Percentiles rank a stretch among this genome's conserved stretches.
These are phyloP conservation scores for Drosophila sordidula DNA, from an alignment of 2,888 invertebrate genomes.

Conservation along the genomic window DNA sequence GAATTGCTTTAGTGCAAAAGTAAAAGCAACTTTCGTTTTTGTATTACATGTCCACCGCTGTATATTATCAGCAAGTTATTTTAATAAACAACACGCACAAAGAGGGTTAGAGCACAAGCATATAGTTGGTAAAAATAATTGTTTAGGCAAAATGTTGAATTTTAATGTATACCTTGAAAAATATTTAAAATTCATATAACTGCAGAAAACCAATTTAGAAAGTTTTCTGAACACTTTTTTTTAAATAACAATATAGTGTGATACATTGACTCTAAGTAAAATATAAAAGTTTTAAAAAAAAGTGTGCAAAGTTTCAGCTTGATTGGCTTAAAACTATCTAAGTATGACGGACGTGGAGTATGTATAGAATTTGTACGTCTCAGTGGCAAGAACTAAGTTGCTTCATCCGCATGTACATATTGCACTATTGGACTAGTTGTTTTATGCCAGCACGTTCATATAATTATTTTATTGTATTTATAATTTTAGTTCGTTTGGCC, in stretches of 20 bases:
- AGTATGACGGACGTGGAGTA: constrained; percentile 13
- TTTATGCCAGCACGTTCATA: constrained; percentile 5
- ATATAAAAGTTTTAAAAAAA: background rate
- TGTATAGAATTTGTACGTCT: constrained; percentile 1
- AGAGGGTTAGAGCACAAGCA: background rate
- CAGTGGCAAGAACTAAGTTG: constrained; percentile 4
- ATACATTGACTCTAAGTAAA: constrained; percentile 2
- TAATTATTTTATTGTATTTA: background rate
- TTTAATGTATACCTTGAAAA: constrained; percentile 22
- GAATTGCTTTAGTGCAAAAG: too few relatives aligned
- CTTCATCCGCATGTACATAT: background rate
- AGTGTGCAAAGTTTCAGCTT: constrained; percentile 14
- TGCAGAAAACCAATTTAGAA: constrained; percentile 15
- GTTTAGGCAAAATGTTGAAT: constrained; percentile 12
- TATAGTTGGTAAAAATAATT: constrained; percentile 4
- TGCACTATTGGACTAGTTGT: constrained; percentile 13
- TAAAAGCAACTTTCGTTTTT: too few relatives aligned
- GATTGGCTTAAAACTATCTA: constrained; percentile 23
- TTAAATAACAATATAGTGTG: constrained; percentile 5
- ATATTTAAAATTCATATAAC: constrained; percentile 5
- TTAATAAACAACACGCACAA: constrained; percentile 1
- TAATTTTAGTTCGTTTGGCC: constrained; percentile 48
- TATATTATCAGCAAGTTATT: background rate
- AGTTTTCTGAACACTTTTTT: constrained; percentile 6
- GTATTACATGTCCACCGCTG: background rate